Conservation (phyloP, 2,888 invertebrate genomes). For the Lepidocyrtoides sp. region DNA sequence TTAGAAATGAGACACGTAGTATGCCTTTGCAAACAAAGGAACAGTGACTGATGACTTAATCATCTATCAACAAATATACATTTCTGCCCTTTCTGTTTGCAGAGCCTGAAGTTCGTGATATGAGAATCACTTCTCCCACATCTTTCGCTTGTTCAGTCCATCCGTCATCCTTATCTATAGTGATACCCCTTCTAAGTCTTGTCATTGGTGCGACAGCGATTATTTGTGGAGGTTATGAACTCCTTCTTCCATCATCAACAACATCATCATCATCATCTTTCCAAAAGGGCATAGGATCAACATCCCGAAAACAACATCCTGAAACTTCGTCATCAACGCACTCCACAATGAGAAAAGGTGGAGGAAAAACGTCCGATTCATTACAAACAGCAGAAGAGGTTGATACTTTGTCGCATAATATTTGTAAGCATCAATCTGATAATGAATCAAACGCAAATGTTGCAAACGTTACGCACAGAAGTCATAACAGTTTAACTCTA, state of each 20-base stretch:
- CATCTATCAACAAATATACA: too few species aligned
- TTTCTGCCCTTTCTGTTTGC: slow-evolving; percentile 76
- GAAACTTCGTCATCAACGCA: too few species aligned
- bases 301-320: neutral
- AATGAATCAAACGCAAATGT: too few species aligned
- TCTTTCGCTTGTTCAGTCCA: slow-evolving; percentile 84
- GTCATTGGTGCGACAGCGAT: slow-evolving; percentile 33
- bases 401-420: too few species aligned
- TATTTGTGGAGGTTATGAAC: slow-evolving; percentile 12
- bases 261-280: neutral
- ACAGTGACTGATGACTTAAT: too few species aligned
- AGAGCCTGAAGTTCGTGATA: slow-evolving; percentile 85
- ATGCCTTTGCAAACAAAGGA: too few species aligned
- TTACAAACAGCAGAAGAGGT: too few species aligned
- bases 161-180: slow-evolving; percentile 78
- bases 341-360: neutral
- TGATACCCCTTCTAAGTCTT: slow-evolving; percentile 74
- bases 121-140: slow-evolving; percentile 85
- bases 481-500: too few species aligned
- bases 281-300: too few species aligned
- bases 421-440: too few species aligned
- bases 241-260: slow-evolving; percentile 22
- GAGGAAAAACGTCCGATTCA: neutral
- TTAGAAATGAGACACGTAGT: too few species aligned
- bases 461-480: too few species aligned